Conservation (phyloP, 2,888 invertebrate species). For the Octodonta nipae region DNA sequence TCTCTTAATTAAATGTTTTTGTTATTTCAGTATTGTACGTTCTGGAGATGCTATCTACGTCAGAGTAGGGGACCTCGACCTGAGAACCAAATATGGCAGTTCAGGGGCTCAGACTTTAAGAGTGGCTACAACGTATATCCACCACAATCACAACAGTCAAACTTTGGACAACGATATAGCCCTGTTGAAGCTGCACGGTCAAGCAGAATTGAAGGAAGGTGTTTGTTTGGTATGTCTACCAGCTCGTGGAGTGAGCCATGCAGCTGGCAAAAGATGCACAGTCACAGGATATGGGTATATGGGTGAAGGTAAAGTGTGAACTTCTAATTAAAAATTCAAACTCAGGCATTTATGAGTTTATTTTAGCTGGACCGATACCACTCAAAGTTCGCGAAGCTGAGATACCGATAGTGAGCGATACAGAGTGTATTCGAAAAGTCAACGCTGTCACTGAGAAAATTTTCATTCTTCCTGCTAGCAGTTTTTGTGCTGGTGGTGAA, state of each 20-base stretch:
- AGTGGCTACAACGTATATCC: conserved; percentile 86
- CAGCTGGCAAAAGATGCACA: conserved; percentile 80
- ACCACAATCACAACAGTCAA: conserved; percentile 90
- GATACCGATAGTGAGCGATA: conserved; percentile 82
- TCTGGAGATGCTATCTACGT: conserved; percentile 89
- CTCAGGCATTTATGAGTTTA: conserved; percentile 14
- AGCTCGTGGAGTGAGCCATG: conserved; percentile 74
- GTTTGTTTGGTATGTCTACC: conserved; percentile 77
- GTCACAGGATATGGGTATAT: conserved; percentile 91
- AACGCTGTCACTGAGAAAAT: conserved; percentile 91
- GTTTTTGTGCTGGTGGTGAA: conserved; percentile 89
- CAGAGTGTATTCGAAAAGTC: conserved; percentile 82
- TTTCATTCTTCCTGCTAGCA: conserved; percentile 82
- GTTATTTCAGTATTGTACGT: conserved; percentile 63
- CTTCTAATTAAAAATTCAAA: neutral
- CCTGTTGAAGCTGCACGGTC: conserved; percentile 73
- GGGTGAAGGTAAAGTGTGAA: conserved; percentile 60
- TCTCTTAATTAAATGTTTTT: too few species aligned
- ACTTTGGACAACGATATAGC: conserved; percentile 91
- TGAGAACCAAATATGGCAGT: conserved; percentile 80
- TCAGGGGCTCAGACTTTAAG: conserved; percentile 81
- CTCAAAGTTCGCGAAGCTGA: conserved; percentile 79
- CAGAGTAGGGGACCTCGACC: conserved; percentile 81
- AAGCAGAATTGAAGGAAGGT: conserved; percentile 76
- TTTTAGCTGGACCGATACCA: conserved; percentile 75